These are phyloP conservation scores for Nothoprocta perdicaria DNA, from an alignment of 2,113 vertebrate genomes.

Conservation along the genomic window DNA sequence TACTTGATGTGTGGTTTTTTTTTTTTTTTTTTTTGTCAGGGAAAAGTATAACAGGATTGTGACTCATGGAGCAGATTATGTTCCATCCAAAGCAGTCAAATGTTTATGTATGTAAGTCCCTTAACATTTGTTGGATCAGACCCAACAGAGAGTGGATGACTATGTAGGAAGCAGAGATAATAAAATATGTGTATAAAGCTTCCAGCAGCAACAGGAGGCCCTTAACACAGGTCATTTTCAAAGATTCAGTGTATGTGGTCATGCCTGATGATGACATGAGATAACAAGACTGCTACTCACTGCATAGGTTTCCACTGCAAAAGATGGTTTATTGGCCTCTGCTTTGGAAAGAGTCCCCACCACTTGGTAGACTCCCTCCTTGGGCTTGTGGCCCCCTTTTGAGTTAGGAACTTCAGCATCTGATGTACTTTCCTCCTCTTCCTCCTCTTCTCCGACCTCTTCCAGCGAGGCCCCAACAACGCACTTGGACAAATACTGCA, in stretches of 20 bases:
- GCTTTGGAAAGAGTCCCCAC: constrained; percentile 83
- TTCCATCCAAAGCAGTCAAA: background rate
- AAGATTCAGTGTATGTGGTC: background rate
- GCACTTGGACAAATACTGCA: constrained; percentile 83
- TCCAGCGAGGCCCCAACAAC: constrained; percentile 72
- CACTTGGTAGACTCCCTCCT: constrained; percentile 76
- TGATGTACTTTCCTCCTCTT: constrained; percentile 59
- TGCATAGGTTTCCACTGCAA: constrained; percentile 77
- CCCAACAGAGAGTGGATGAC: background rate
- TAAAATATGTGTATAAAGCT: background rate
- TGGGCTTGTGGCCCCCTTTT: background rate
- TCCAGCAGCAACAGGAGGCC: background rate
- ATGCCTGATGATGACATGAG: background rate
- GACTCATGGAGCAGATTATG: background rate
- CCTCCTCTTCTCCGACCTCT: constrained; percentile 48
- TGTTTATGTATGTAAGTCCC: background rate
- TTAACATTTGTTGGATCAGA: background rate
- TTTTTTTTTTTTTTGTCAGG: background rate
- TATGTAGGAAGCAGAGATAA: background rate
- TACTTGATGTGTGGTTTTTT: background rate
- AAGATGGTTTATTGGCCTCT: background rate
- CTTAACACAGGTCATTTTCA: background rate
- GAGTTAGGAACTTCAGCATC: background rate
- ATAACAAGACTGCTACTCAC: constrained; percentile 73
- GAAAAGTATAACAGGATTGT: background rate